Conservation (phyloP, 1,140 invertebrate species). For the Nixonia krombeini region DNA sequence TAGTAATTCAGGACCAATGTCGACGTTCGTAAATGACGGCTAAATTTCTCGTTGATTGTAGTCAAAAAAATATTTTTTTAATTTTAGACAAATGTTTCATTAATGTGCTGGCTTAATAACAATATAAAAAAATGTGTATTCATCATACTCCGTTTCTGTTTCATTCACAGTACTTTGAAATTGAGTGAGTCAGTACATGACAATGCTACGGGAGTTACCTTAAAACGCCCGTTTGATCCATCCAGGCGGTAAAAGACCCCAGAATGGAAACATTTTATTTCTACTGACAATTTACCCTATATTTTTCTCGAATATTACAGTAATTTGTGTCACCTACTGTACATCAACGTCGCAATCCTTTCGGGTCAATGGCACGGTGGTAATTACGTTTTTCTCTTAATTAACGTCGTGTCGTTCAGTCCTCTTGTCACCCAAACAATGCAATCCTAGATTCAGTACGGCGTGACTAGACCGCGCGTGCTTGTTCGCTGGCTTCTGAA, state of each 20-base stretch:
- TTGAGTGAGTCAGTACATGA: neutral
- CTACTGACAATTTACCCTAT: neutral
- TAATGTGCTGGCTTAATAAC: too few species aligned
- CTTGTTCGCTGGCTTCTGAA: constrained; percentile 6
- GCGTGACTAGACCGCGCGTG: constrained; percentile 8
- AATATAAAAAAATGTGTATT: neutral
- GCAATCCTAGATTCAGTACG: constrained; percentile 7
- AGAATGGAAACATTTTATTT: neutral
- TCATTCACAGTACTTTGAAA: neutral
- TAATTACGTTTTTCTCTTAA: constrained; percentile 15
- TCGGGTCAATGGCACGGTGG: constrained; percentile 3
- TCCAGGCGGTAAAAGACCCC: neutral
- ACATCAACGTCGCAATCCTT: neutral
- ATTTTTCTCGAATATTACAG: neutral
- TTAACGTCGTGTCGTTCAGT: constrained; percentile 4
- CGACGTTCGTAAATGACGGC: too few species aligned
- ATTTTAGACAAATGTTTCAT: too few species aligned
- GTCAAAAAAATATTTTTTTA: too few species aligned
- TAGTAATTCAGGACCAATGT: too few species aligned
- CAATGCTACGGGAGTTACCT: neutral
- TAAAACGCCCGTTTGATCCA: neutral
- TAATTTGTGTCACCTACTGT: neutral
- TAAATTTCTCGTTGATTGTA: too few species aligned
- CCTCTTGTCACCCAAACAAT: constrained; percentile 11
- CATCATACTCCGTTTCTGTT: neutral